Evolutionary conservation across 2,888 invertebrate genomes (phyloP), one percentile per base, ranked within the genome.

Genomic region (Ctena decussata): DNA sequence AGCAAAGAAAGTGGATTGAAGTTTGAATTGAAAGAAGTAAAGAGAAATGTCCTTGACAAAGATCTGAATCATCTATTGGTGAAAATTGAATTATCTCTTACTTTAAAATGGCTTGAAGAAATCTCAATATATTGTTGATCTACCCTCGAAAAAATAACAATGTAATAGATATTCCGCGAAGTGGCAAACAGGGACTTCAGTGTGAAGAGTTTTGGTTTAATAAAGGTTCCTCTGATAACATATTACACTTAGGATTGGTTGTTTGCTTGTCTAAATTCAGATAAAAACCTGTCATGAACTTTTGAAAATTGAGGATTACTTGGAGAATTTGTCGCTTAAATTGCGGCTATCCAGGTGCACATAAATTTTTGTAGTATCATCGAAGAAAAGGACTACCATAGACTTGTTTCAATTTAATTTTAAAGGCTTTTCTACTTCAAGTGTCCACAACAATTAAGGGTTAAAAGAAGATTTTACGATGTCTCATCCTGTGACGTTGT

Each of bases 131-230:
- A 27, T 65, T 65, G 65, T 65, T 65, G 65, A 65, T 65, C 32
- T 65, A 35, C 65, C 65, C 65, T 65, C 24, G 35, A 65, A 65
- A 65, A 65, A 65, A 76, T 72, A 80, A 80, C 80, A 73, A 65
- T 44, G 84, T 73, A 77, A 73, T 77, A 85, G 78, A 78, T 71
- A 60, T 46, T 82, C 49, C 41, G 71, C 71, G 57, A 85, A 81
- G 78, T 85, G 82, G 65, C 65, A 65, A 35, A 65, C 35, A 35
- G 32, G 32, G 65, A 21, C 24, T 65, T 65, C 11, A 65, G 30
- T 35, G 32, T 65, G 65, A 65, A 65, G 65, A 12, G 35, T 30
- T 65, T 65, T 6, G 18, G 21, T 65, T 65, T 35, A 65, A 65
- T 65, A 65, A 30, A 65, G 35, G 35, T 15, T 24, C 35, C 35